These are phyloP conservation scores for Lutjanus campechanus DNA, from an alignment of 2,797 vertebrate genomes.

Conservation along the genomic window DNA sequence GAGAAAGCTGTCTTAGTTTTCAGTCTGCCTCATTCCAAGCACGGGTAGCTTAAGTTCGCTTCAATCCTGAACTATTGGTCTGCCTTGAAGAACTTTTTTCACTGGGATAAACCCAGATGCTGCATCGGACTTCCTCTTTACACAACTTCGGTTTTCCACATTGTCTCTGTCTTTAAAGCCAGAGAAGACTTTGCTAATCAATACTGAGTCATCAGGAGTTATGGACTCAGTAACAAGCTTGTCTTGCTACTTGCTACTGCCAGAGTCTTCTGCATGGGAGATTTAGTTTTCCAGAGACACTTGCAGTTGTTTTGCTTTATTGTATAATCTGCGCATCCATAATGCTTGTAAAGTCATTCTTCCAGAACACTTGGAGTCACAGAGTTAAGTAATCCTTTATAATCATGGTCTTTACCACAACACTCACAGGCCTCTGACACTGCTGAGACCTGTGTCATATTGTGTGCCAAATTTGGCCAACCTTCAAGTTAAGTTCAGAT, in stretches of 20 bases:
- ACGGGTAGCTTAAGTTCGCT: neutral
- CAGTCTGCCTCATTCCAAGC: neutral
- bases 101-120: neutral
- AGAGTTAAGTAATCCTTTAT: neutral
- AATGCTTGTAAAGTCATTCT: neutral
- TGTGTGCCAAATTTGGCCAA: neutral
- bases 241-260: neutral
- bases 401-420: neutral
- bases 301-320: constrained; percentile 9
- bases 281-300: neutral
- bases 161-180: neutral
- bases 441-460: neutral
- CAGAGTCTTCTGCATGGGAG: neutral
- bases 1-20: constrained; percentile 9
- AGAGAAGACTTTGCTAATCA: constrained; percentile 11
- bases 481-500: neutral
- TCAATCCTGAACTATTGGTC: constrained; percentile 2
- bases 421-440: neutral
- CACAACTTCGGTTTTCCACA: neutral
- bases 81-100: constrained; percentile 4
- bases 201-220: constrained; percentile 15
- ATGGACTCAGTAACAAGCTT: neutral
- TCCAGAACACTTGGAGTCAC: neutral
- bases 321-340: neutral
- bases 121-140: neutral